phyloP scores from a whole-genome alignment of 2,888 invertebrate genomes.

The Yponomeuta evonymella region DNA sequence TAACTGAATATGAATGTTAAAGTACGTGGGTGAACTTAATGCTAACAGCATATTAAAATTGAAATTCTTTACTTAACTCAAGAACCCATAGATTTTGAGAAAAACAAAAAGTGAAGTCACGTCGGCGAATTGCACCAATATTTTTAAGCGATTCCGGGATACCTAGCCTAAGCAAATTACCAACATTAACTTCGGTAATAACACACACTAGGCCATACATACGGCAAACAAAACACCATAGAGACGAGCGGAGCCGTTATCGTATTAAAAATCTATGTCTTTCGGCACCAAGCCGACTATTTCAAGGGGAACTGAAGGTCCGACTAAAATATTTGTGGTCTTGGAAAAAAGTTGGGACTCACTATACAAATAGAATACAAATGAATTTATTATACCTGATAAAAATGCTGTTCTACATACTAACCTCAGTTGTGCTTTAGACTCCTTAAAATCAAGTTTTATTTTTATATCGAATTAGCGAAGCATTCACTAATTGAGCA shows the following conservation, averaged over 20 bases:
- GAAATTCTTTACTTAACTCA: background rate
- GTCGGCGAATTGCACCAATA: background rate
- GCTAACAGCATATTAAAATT: background rate
- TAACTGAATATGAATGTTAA: no score
- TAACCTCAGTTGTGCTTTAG: no score
- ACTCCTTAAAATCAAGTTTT: no score
- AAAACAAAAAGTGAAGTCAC: background rate
- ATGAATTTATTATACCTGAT: no score
- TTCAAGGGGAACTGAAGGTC: constrained; percentile 53
- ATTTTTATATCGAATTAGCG: no score
- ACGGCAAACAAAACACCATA: constrained; percentile 45
- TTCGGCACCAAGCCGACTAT: constrained; percentile 53
- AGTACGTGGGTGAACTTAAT: no score
- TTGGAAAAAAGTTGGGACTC: background rate
- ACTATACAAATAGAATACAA: no score
- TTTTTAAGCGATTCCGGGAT: constrained; percentile 1
- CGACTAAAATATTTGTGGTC: background rate
- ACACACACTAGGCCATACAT: constrained; percentile 23
- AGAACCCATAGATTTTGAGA: background rate
- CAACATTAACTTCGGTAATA: constrained; percentile 11
- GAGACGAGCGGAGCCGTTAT: constrained; percentile 42
- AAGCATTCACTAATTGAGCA: no score
- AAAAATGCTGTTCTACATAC: no score
- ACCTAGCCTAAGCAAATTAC: constrained; percentile 12
- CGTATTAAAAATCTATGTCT: constrained; percentile 54